Evolutionary conservation across 2,797 vertebrate genomes (phyloP).

Genomic region (Lithobates pipiens): DNA sequence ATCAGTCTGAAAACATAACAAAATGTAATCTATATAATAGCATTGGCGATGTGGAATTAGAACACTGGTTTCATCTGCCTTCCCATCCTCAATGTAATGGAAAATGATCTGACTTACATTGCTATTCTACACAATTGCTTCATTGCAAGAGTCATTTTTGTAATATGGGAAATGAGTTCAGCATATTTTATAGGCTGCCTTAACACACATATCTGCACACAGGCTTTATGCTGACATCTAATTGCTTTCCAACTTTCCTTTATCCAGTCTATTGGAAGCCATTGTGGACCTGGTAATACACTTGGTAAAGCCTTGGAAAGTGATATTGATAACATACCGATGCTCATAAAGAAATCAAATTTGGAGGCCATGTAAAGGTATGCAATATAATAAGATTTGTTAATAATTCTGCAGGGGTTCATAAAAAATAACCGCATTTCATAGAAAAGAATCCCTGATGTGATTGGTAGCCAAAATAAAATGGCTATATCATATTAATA

Average conservation of each 20-base stretch:
- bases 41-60: conserved; percentile 62
- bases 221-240: conserved; percentile 19
- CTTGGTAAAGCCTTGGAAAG: background rate
- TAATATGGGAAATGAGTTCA: conserved; percentile 32
- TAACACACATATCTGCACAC: conserved; percentile 20
- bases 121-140: conserved; percentile 38
- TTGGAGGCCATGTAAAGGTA: background rate
- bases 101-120: conserved; percentile 15
- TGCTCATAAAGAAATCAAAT: conserved; percentile 22
- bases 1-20: conserved; percentile 75
- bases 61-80: conserved; percentile 37
- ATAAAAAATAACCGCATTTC: background rate
- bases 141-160: conserved; percentile 35
- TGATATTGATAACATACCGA: conserved; percentile 1
- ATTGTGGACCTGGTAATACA: conserved; percentile 9
- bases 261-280: background rate
- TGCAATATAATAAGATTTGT: conserved; percentile 11
- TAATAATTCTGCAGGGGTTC: background rate
- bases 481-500: background rate
- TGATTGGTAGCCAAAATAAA: background rate
- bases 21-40: conserved; percentile 72
- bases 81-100: conserved; percentile 10
- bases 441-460: background rate
- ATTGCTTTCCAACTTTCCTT: conserved; percentile 15
- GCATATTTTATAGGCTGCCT: conserved; percentile 17